These are phyloP conservation scores for Tineola bisselliella DNA, from an alignment of 2,888 invertebrate species.

Conservation along the genomic window DNA sequence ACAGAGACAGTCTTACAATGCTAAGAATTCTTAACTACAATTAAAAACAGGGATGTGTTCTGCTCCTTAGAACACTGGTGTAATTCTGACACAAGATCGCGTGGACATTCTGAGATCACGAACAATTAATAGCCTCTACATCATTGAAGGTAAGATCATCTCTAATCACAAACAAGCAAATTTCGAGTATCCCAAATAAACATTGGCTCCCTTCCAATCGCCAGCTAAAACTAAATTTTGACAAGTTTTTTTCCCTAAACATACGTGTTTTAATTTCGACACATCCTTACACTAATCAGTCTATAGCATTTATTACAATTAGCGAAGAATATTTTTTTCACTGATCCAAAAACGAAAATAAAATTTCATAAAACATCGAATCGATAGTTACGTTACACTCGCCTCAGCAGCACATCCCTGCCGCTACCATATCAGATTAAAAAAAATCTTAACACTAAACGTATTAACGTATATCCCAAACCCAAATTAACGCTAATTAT, in stretches of 20 bases:
- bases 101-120: slow-evolving; percentile 20
- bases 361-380: slow-evolving; percentile 17
- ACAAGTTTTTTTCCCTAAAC: slow-evolving; percentile 41
- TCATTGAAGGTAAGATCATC: slow-evolving; percentile 43
- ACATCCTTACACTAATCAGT: slow-evolving; percentile 67
- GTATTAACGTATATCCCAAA: slow-evolving; percentile 64
- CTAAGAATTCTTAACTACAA: slow-evolving; percentile 63
- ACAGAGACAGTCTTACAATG: slow-evolving; percentile 69
- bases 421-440: slow-evolving; percentile 58
- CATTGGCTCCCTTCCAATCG: background rate
- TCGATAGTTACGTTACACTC: slow-evolving; percentile 22
- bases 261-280: slow-evolving; percentile 62
- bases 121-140: slow-evolving; percentile 45
- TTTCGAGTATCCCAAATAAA: slow-evolving; percentile 31
- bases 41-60: slow-evolving; percentile 66
- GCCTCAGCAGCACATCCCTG: slow-evolving; percentile 65
- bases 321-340: slow-evolving; percentile 38
- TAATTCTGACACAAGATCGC: slow-evolving; percentile 32
- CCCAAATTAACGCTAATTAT: slow-evolving; percentile 56
- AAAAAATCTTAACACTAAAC: slow-evolving; percentile 51
- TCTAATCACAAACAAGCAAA: slow-evolving; percentile 37
- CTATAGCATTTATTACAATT: slow-evolving; percentile 67
- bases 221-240: background rate
- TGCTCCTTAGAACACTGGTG: slow-evolving; percentile 63
- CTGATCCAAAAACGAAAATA: slow-evolving; percentile 35